These are phyloP conservation scores for Hucho hucho DNA, from an alignment of 2,113 vertebrate species.

Conservation along the genomic window DNA sequence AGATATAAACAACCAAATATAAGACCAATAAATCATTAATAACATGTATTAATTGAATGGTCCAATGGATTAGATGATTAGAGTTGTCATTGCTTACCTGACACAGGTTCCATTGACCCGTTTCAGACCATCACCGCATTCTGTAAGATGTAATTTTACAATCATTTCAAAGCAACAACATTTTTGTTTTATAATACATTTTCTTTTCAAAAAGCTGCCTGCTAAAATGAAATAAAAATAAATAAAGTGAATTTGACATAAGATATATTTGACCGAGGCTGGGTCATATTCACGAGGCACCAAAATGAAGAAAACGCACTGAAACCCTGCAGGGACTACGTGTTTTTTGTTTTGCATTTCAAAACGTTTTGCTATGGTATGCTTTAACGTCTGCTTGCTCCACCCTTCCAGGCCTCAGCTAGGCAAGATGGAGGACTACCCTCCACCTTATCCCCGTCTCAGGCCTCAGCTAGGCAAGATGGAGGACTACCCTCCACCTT, in stretches of 20 bases:
- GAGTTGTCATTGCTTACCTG: constrained; percentile 73
- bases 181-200: neutral
- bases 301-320: too few relatives aligned
- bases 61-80: neutral
- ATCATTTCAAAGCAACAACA: neutral
- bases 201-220: neutral
- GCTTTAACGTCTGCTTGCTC: too few relatives aligned
- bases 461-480: constrained; percentile 84
- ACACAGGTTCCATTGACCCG: constrained; percentile 88
- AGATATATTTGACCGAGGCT: neutral
- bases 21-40: neutral
- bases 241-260: neutral
- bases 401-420: neutral
- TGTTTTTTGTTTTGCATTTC: too few relatives aligned
- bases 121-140: constrained; percentile 90
- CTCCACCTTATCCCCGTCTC: too few relatives aligned
- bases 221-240: neutral
- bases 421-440: too few relatives aligned
- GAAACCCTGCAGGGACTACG: too few relatives aligned
- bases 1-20: constrained; percentile 31
- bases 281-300: too few relatives aligned
- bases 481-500: constrained; percentile 29
- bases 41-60: neutral
- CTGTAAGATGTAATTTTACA: constrained; percentile 63
- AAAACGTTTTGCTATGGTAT: too few relatives aligned